Evolutionary conservation across 2,113 vertebrate species (phyloP), one percentile per base, ranked within the genome.

Genomic region (Oryzias melastigma): DNA sequence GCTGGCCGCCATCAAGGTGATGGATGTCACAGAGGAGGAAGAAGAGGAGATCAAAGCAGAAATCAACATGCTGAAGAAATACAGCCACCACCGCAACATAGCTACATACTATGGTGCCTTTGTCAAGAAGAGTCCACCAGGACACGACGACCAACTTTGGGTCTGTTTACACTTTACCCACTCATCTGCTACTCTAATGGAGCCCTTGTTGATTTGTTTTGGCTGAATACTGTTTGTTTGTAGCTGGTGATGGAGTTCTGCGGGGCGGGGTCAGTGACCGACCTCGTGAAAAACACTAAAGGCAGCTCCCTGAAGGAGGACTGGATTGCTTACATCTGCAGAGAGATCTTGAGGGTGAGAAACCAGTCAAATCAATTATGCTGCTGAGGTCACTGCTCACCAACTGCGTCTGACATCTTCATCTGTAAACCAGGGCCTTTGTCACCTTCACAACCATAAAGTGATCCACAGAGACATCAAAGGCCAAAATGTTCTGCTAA

Each of bases 41-140:
- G 95, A 96, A 24, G 95, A 96, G 67, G 95, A 96, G 85, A 96
- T 97, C 78, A 97, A 97, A 70, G 95, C 94, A 44, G 95, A 97
- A 83, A 97, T 97, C 87, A 97, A 97, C 89, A 97, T 97, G 95
- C 74, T 97, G 82, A 97, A 97, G 77, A 97, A 96, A 63, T 97
- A 96, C 80, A 95, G 94, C 49, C 95, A 97, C 82, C 95, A 97
- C 65, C 92, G 95, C 24, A 97, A 97, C 87, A 97, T 97, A 2
- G 95, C 95, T 84, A 97, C 95, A 3, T 97, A 97, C 81, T 97
- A 97, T 0, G 95, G 95, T 53, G 95, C 95, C 81, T 97, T 97
- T 46, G 90, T 97, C 49, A 97, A 97, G 88, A 97, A 97, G 88
- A 96, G 95, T 54, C 95, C 95, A 0, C 95, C 95, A 0, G 95